Base-by-base conservation (phyloP, 1,140 invertebrate genomes). In the Triops cancriformis region DNA sequence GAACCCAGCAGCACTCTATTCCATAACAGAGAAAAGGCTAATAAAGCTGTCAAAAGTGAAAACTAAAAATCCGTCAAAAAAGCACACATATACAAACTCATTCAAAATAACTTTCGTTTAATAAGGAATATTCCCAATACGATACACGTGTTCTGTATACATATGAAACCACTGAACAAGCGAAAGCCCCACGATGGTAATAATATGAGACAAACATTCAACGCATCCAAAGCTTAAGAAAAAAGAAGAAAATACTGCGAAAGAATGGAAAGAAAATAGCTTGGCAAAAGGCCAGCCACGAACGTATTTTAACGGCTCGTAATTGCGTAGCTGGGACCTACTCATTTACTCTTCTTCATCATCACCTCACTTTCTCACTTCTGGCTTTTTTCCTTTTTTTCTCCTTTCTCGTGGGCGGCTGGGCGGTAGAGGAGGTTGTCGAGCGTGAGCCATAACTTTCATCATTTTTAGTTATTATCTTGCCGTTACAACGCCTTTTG, bases 1-100 rank as follows among this genome's bases (percentile, higher is more conserved):
- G 51, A 64, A 64, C 51, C 18, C n/a, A 64, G 51, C 23, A 64
- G 51, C 51, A 64, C 51, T 64, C 51, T 64, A 64, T 64, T 64
- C 51, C 51, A 64, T 64, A 37, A 37, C 51, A 64, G 14, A 23
- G 23, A 23, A 18, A 64, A 64, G 6, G 51, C 51, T 64, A 10
- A 64, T 23, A 23, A 64, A 64, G 51, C 51, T 64, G 51, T 5
- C 23, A n/a, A 9, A 64, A 6, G 14, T 64, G 10, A 64, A 64
- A 18, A 64, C n/a, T 64, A 18, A 64, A n/a, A 64, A 64, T 23
- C 14, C 18, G 23, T 12, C n/a, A 64, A 64, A 11, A 10, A 64
- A 64, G 14, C 23, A 3, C 23, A 6, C 23, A n/a, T n/a, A n/a
- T 18, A n/a, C 0, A 64, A 0, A 18, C 9, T 64, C 18, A n/a